phyloP scores from a whole-genome alignment of 2,113 vertebrate species.

The Apteryx owenii region DNA sequence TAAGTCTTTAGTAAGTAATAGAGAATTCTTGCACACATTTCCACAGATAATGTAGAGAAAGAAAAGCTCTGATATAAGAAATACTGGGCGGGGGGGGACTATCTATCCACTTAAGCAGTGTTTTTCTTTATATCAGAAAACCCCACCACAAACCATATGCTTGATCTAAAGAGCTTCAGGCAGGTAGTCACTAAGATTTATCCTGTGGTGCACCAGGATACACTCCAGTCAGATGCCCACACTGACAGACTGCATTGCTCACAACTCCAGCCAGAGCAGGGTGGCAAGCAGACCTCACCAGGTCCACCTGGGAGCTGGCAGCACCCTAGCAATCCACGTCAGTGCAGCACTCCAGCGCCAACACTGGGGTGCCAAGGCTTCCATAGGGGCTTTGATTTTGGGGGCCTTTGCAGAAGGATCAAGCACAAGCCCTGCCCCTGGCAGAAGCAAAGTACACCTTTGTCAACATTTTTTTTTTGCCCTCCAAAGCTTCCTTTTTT shows the following conservation, averaged over 20 bases:
- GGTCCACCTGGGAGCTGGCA: neutral
- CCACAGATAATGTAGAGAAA: neutral
- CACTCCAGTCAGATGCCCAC: no score
- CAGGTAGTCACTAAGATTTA: neutral
- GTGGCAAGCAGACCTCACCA: neutral
- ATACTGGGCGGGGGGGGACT: neutral
- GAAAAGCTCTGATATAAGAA: neutral
- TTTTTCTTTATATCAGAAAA: no score
- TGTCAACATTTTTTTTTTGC: neutral
- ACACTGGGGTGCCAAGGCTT: accelerated
- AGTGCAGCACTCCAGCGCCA: neutral
- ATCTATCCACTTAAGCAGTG: no score
- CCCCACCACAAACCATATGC: neutral
- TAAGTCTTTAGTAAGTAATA: neutral
- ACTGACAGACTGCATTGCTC: no score
- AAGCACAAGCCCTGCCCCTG: neutral
- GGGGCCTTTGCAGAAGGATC: neutral
- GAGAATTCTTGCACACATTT: neutral
- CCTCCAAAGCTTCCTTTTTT: neutral
- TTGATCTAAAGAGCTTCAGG: neutral
- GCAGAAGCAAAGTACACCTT: neutral
- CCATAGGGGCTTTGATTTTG: neutral
- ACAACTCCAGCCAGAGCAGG: no score
- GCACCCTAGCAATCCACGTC: no score
- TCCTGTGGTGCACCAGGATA: no score